Percentiles rank a stretch among this genome's conserved stretches.
These are phyloP conservation scores for Drosophila azteca DNA, from an alignment of 1,140 invertebrate species.

Conservation along the genomic window DNA sequence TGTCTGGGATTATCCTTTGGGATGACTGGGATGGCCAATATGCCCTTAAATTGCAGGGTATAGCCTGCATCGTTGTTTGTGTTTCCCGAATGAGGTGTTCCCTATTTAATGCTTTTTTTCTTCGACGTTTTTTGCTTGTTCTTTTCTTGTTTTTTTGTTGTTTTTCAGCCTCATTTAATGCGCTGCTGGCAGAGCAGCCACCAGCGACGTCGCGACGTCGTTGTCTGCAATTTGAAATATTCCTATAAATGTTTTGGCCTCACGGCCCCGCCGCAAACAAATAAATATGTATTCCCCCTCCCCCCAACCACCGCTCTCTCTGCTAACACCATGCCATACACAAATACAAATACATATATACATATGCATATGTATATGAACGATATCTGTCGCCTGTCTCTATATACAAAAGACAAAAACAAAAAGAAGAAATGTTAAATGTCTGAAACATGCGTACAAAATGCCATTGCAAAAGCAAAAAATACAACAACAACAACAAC, in stretches of 20 bases:
- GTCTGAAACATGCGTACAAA: conserved; percentile 75
- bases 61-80: background rate
- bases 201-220: conserved; percentile 26
- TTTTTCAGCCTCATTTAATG: conserved; percentile 57
- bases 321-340: background rate
- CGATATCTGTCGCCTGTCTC: conserved; percentile 73
- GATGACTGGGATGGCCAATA: too few relatives aligned
- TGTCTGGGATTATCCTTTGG: too few relatives aligned
- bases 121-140: background rate
- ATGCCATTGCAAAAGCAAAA: conserved; percentile 57
- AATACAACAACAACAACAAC: conserved; percentile 25
- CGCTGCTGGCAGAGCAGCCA: conserved; percentile 31
- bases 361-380: conserved; percentile 42
- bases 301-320: background rate
- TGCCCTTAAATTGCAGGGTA: conserved; percentile 9
- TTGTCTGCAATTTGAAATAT: conserved; percentile 72
- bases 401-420: conserved; percentile 45
- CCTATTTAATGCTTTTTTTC: conserved; percentile 34
- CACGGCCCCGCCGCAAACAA: conserved; percentile 55
- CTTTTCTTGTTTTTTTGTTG: conserved; percentile 39
- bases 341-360: conserved; percentile 25
- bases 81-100: background rate
- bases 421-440: conserved; percentile 63
- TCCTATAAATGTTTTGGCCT: conserved; percentile 74
- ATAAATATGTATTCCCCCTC: conserved; percentile 7